These are phyloP conservation scores for Nasonia longicornis DNA, from an alignment of 1,140 invertebrate species.

Conservation along the genomic window DNA sequence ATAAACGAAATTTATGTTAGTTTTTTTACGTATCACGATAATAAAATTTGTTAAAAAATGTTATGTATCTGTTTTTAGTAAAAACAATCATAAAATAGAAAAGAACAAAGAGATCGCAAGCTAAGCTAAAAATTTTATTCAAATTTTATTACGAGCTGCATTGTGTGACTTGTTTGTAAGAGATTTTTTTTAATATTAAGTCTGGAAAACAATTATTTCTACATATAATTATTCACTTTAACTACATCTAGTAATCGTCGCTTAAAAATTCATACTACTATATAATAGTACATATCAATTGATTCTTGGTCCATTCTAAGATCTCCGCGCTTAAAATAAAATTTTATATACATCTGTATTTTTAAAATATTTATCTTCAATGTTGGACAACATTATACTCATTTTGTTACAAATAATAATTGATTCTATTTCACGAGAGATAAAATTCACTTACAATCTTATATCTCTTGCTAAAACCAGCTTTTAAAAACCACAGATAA, in stretches of 20 bases:
- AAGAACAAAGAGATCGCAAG: slow-evolving; percentile 39
- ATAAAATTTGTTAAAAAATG: slow-evolving; percentile 25
- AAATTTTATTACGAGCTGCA: slow-evolving; percentile 31
- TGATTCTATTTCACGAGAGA: background rate
- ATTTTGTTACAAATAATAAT: background rate
- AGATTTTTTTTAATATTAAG: slow-evolving; percentile 29
- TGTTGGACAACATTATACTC: background rate
- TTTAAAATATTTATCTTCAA: slow-evolving; percentile 1
- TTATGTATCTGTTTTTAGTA: slow-evolving; percentile 6
- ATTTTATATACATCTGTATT: background rate
- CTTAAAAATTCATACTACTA: background rate
- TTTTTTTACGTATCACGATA: slow-evolving; percentile 33
- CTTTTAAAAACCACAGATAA: background rate
- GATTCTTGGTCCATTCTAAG: slow-evolving; percentile 13
- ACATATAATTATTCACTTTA: background rate
- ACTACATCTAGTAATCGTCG: background rate
- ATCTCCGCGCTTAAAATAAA: background rate
- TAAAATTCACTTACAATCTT: background rate
- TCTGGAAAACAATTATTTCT: slow-evolving; percentile 23
- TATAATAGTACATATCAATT: background rate
- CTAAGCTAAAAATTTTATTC: slow-evolving; percentile 17
- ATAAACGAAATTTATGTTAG: slow-evolving; percentile 35
- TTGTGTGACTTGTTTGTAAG: background rate
- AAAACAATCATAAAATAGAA: slow-evolving; percentile 27
- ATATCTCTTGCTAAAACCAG: background rate